Evolutionary conservation across 2,888 invertebrate genomes (phyloP).

Genomic region (Nezara viridula): DNA sequence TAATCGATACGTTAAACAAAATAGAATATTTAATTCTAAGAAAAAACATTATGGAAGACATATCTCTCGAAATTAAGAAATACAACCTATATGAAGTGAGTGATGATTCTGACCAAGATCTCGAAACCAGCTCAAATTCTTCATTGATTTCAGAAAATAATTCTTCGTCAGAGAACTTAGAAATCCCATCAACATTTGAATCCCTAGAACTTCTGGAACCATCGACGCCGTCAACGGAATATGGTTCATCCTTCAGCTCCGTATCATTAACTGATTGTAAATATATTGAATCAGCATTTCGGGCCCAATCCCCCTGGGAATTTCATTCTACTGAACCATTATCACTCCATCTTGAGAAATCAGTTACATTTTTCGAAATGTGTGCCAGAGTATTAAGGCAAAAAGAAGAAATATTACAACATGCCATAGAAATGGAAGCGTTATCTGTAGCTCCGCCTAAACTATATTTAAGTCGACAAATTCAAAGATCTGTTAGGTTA

Average conservation of each 20-base stretch:
- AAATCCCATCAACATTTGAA: neutral
- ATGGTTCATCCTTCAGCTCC: neutral
- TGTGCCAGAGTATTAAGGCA: neutral
- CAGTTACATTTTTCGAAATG: slow-evolving; percentile 4
- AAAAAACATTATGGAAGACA: neutral
- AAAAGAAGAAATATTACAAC: neutral
- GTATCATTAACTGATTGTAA: neutral
- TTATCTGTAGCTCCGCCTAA: neutral
- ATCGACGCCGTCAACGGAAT: neutral
- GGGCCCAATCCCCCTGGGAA: neutral
- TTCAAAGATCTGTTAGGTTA: neutral
- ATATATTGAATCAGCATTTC: neutral
- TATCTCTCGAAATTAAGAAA: neutral
- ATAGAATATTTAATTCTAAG: neutral
- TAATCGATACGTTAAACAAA: neutral
- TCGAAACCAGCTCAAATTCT: neutral
- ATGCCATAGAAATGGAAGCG: neutral
- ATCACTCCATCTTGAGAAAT: neutral
- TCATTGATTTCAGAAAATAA: neutral
- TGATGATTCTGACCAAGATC: neutral
- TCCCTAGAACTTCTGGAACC: neutral
- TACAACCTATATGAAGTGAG: neutral
- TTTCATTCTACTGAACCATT: neutral
- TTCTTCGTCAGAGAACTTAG: neutral
- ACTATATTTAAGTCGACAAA: neutral